Evolutionary conservation across 2,113 vertebrate genomes (phyloP).

Genomic region (Sakesphorus luctuosus): DNA sequence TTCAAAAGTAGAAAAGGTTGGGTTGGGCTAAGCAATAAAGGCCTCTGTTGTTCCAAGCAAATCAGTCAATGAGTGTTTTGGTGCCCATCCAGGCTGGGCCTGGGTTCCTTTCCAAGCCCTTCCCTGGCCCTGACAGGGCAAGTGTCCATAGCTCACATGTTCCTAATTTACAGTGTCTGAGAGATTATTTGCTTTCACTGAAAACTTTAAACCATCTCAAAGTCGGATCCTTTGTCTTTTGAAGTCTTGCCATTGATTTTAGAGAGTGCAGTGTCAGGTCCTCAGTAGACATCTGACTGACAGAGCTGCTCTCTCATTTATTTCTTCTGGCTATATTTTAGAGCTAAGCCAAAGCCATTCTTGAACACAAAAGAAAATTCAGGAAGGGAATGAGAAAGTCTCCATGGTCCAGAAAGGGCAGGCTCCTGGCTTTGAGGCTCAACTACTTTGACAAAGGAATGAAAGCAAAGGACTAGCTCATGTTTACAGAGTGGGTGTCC

Average conservation of each 20-base stretch:
- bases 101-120: not conserved
- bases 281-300: not conserved
- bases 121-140: not conserved
- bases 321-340: not conserved
- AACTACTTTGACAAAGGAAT: not conserved
- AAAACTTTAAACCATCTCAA: not conserved
- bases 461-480: not conserved
- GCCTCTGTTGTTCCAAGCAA: not conserved
- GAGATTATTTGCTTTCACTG: not conserved
- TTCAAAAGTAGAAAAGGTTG: not conserved
- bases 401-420: not conserved
- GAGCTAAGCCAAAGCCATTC: not conserved
- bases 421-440: not conserved
- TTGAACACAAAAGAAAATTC: not conserved
- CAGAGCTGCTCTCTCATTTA: not conserved
- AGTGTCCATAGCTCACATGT: fast-evolving
- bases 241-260: constrained; percentile 1
- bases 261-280: not conserved
- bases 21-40: not conserved
- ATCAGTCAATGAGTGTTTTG: not conserved
- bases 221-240: not conserved
- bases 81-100: not conserved
- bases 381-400: not conserved
- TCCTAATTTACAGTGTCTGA: not conserved
- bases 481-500: not conserved